These are phyloP conservation scores for Paraescarpia echinospica DNA, from an alignment of 1,140 invertebrate genomes.

Conservation along the genomic window DNA sequence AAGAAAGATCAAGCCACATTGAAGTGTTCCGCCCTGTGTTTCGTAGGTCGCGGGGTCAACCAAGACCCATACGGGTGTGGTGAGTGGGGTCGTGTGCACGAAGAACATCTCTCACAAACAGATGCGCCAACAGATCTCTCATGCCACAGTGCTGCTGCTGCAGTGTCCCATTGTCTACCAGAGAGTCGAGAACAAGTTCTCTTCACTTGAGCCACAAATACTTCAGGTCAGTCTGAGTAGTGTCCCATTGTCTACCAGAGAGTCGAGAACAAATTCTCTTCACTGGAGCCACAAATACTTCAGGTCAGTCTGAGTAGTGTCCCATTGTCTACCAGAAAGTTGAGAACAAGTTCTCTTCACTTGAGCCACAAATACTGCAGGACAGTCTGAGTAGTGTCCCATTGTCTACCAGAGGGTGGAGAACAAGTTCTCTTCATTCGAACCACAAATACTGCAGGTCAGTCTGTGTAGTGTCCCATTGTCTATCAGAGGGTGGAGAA, in stretches of 20 bases:
- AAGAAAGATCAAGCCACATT: neutral
- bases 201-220: slow-evolving; percentile 87
- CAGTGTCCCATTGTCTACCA: slow-evolving; percentile 90
- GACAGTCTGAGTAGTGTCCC: slow-evolving; percentile 67
- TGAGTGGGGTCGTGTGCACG: slow-evolving; percentile 85
- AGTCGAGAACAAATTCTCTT: slow-evolving; percentile 85
- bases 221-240: slow-evolving; percentile 69
- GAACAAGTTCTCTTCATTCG: slow-evolving; percentile 85
- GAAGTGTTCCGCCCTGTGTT: slow-evolving; percentile 11
- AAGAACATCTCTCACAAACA: slow-evolving; percentile 90
- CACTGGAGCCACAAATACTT: slow-evolving; percentile 86
- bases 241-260: slow-evolving; percentile 91
- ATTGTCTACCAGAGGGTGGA: slow-evolving; percentile 91
- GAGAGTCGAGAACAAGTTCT: slow-evolving; percentile 84
- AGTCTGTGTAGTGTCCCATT: slow-evolving; percentile 70
- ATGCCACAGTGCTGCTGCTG: slow-evolving; percentile 83
- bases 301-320: slow-evolving; percentile 69
- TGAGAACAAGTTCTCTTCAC: slow-evolving; percentile 84
- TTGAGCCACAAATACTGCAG: slow-evolving; percentile 89
- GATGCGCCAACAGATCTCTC: slow-evolving; percentile 79
- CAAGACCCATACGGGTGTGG: slow-evolving; percentile 74
- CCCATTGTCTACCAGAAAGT: slow-evolving; percentile 90
- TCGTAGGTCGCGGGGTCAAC: slow-evolving; percentile 73
- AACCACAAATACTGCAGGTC: slow-evolving; percentile 85
- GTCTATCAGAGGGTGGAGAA: slow-evolving; percentile 91